Base-by-base conservation (phyloP, 2,113 vertebrate genomes). In the Channa maculata region DNA sequence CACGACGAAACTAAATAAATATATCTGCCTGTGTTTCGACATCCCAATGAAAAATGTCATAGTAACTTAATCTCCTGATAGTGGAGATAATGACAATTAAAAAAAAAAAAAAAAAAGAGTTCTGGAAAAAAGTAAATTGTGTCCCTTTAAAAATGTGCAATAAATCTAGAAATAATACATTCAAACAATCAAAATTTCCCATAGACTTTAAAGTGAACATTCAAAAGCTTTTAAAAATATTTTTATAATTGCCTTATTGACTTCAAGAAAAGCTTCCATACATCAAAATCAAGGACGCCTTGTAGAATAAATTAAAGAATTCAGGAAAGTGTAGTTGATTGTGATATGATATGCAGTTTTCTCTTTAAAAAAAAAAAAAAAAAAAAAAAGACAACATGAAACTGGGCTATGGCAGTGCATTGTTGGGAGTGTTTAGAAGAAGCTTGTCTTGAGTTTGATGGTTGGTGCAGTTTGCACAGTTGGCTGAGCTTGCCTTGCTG, bases 371-470 rank as follows among this genome's bases (percentile, higher is more conserved):
- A 49, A 76, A 62, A 77, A 62, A 75, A 8, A 62, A 9, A 62
- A 50, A 59, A 15, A 65, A 48, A 78, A 53, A 71, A 24, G 12
- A 80, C 39, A 39, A 65, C n/a, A 54, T 65, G 24, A 60, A 72
- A 76, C 59, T 37, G 58, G 44, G 24, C 54, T 46, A 41, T 58
- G 34, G 37, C 49, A 63, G 52, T 55, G 70, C 34, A 50, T 61
- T 71, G 58, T 7, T 5, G 39, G 63, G 63, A 44, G 67, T 45
- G 45, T 91, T 95, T 87, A 99, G 93, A 99, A 99, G 94, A 99
- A 99, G 90, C 95, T 99, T 0, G 96, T 99, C 89, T 99, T 99
- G 58, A 99, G 96, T 95, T 98, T 99, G 92, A 99, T 99, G 80
- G 97, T 99, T 10, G 98, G 98, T 14, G 95, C 93, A 55, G 96